A percentile compares a stretch with the other conserved stretches of the same genome.
Conservation (phyloP, 1,140 invertebrate species). For the Mylabris phalerata region DNA sequence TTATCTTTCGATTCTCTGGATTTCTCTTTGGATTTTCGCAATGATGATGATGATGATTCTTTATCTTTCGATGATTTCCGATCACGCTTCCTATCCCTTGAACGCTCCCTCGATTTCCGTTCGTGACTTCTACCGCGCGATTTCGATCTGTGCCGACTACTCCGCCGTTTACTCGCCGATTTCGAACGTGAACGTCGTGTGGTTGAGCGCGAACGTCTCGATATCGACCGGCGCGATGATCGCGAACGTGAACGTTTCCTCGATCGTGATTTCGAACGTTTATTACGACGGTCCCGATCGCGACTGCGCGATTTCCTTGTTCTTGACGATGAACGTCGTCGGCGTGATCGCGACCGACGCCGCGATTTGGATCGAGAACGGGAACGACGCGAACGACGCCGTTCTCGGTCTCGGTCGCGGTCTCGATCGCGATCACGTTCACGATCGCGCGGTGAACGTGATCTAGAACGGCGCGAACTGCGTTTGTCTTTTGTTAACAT, state of each 20-base stretch:
- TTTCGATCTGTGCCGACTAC: slow-evolving; percentile 11
- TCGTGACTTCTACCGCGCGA: slow-evolving; percentile 3
- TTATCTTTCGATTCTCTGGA: slow-evolving; percentile 33
- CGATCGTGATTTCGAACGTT: slow-evolving; percentile 22
- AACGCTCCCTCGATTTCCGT: slow-evolving; percentile 37
- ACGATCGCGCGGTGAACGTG: slow-evolving; percentile 44
- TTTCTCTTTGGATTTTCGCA: slow-evolving; percentile 25
- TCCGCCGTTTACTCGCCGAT: slow-evolving; percentile 16
- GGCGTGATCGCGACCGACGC: slow-evolving; percentile 22
- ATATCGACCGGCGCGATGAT: slow-evolving; percentile 18
- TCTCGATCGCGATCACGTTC: slow-evolving; percentile 35
- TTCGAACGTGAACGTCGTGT: slow-evolving; percentile 24
- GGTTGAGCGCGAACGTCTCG: slow-evolving; percentile 46
- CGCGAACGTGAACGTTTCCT: slow-evolving; percentile 33
- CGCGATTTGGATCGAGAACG: slow-evolving; percentile 36
- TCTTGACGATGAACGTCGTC: slow-evolving; percentile 15
- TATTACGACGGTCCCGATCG: slow-evolving; percentile 19
- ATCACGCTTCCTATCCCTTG: slow-evolving; percentile 32
- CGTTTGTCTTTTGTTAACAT: slow-evolving; percentile 77
- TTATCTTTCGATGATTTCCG: slow-evolving; percentile 43
- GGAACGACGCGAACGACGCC: slow-evolving; percentile 47
- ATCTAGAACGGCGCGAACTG: slow-evolving; percentile 47
- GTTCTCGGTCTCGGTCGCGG: slow-evolving; percentile 41
- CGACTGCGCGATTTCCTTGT: slow-evolving; percentile 34
- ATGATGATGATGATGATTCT: slow-evolving; percentile 22